Base-by-base conservation (phyloP, 1,140 invertebrate species). In the Brachionus asplanchnoidis region DNA sequence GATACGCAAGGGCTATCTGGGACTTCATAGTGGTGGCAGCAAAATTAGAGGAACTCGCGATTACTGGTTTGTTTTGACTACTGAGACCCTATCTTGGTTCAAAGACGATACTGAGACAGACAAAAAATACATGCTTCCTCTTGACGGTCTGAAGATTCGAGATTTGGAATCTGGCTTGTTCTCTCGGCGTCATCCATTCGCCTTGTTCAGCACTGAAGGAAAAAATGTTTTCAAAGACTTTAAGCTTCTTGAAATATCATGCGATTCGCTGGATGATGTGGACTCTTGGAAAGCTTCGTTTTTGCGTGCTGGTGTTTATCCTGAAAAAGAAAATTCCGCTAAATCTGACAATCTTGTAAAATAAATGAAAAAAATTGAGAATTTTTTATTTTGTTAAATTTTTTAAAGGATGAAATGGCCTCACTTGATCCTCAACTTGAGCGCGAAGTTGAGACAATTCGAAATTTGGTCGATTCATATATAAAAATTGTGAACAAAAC, bases 231-330 rank as follows among this genome's bases (percentile, higher is more conserved):
- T 96, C 91, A 97, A 97, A 92, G 96, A 98, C 90, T 97, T 95
- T 90, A 98, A 98, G 90, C 95, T 97, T 90, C 91, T 98, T 56
- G 97, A 99, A 91, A 92, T 99, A 88, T 97, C 96, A 77, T 98
- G 96, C 88, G 96, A 98, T 90, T 98, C 93, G 70, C 94, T 97
- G 88, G 98, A 99, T 88, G 97, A 99, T 86, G 95, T 99, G n/a
- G 98, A 99, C 90, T 97, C 96, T 6, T 99, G 98, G 98, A 99
- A 99, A 91, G 97, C 98, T 1, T 98, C 97, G 2, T 98, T 99
- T 91, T 92, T 99, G 4, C 92, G 98, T 85, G 98, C 98, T 86
- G 98, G 98, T 78, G 97, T 99, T n/a, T 99, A 99, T 91, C 97
- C 97, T 0, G 97, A 99, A 89, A 97, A 98, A 90, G 92, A 93